These are phyloP conservation scores for Chaetodon trifasciatus DNA, from an alignment of 2,797 vertebrate species.

Conservation along the genomic window DNA sequence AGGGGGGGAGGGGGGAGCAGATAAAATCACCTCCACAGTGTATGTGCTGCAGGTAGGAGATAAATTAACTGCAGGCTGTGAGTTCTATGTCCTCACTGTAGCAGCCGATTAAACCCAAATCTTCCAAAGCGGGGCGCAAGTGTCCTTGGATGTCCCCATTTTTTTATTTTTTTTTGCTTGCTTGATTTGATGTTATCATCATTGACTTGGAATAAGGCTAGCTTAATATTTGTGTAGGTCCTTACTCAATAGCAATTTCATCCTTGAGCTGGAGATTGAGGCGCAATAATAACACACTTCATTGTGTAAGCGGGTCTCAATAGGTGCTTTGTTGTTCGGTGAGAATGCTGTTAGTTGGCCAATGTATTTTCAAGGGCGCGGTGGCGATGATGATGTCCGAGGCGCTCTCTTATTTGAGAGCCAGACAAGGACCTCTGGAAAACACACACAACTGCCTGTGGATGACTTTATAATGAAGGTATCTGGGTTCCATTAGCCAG, in stretches of 20 bases:
- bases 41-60: conserved; percentile 63
- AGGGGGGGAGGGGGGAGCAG: conserved; percentile 14
- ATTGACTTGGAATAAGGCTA: conserved; percentile 53
- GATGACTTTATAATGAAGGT: conserved; percentile 57
- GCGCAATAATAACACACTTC: conserved; percentile 55
- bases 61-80: conserved; percentile 56
- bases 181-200: conserved; percentile 66
- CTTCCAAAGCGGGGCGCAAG: conserved; percentile 47
- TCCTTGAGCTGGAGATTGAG: conserved; percentile 60
- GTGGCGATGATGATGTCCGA: conserved; percentile 42
- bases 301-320: conserved; percentile 60
- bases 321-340: conserved; percentile 56
- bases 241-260: conserved; percentile 71
- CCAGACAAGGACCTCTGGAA: conserved; percentile 50
- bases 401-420: conserved; percentile 46
- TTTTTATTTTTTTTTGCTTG: neutral
- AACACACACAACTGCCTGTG: conserved; percentile 50
- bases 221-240: conserved; percentile 61
- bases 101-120: conserved; percentile 54
- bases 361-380: conserved; percentile 71
- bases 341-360: conserved; percentile 52
- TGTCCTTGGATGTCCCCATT: conserved; percentile 70
- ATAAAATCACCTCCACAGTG: conserved; percentile 59
- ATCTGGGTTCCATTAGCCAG: conserved; percentile 52
- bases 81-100: conserved; percentile 41